phyloP scores from a whole-genome alignment of 2,797 vertebrate species.

The Aselliscus stoliczkanus region DNA sequence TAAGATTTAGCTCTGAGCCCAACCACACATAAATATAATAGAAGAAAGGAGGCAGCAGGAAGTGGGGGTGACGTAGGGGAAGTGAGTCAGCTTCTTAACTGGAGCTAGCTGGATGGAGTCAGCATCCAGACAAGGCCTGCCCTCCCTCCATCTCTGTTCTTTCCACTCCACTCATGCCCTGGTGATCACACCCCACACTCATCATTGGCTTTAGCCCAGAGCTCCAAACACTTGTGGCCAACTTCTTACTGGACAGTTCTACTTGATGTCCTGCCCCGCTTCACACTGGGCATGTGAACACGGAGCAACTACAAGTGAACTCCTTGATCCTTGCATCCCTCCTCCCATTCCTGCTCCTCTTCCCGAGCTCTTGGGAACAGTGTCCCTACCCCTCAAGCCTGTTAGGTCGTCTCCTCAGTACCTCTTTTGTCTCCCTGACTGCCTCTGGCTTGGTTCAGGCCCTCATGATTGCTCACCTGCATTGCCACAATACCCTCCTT shows the following conservation, averaged over 20 bases:
- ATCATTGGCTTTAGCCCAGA: neutral
- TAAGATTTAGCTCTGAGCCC: neutral
- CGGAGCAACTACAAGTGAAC: neutral
- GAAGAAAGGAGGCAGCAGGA: neutral
- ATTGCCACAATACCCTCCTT: neutral
- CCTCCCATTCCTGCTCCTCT: neutral
- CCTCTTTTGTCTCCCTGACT: neutral
- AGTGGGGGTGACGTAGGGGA: too few species aligned
- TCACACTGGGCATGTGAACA: neutral
- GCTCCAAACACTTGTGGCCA: neutral
- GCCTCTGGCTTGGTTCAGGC: neutral
- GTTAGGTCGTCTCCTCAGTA: neutral
- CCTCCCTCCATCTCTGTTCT: neutral
- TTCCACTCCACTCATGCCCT: neutral
- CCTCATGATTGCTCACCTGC: neutral
- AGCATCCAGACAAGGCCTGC: accelerated
- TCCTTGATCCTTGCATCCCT: too few species aligned
- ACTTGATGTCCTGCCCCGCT: neutral
- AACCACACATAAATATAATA: neutral
- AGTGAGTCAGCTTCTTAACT: neutral
- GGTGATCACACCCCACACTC: neutral
- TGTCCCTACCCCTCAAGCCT: neutral
- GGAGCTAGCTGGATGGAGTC: neutral
- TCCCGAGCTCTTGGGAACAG: neutral
- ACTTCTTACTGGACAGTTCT: neutral